Evolutionary conservation across 2,888 invertebrate genomes (phyloP).

Genomic region (Macrosoma leucophasiata): DNA sequence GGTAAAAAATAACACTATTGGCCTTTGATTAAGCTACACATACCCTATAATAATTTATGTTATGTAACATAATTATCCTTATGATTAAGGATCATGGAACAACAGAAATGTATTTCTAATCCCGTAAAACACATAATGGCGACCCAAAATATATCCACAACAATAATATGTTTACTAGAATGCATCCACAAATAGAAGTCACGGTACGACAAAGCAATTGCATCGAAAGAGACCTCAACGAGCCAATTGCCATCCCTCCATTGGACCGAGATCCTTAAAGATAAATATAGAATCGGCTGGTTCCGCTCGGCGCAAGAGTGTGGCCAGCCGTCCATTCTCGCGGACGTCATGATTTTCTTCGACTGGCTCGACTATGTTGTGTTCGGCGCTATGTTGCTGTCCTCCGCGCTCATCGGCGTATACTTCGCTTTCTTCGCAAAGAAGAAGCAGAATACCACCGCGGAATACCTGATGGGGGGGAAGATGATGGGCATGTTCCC

Average conservation of each 20-base stretch:
- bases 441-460: slow-evolving; percentile 80
- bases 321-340: slow-evolving; percentile 1
- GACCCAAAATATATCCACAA: too few species aligned
- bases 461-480: slow-evolving; percentile 84
- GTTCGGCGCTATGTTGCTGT: slow-evolving; percentile 78
- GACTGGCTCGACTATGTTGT: slow-evolving; percentile 80
- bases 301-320: slow-evolving; percentile 15
- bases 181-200: too few species aligned
- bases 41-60: too few species aligned
- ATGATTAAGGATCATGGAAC: too few species aligned
- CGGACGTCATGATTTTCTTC: slow-evolving; percentile 59
- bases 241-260: slow-evolving; percentile 27
- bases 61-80: too few species aligned
- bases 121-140: too few species aligned
- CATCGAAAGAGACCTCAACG: slow-evolving; percentile 22
- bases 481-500: slow-evolving; percentile 87
- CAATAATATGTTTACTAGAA: too few species aligned
- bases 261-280: slow-evolving; percentile 24
- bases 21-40: too few species aligned
- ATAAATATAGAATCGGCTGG: slow-evolving; percentile 24
- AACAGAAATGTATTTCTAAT: too few species aligned
- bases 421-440: slow-evolving; percentile 83
- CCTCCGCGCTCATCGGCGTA: slow-evolving; percentile 80
- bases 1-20: too few species aligned
- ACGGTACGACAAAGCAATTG: too few species aligned